Base-by-base conservation (phyloP, 2,797 vertebrate species). In the Typhlichthys eigenmanni region DNA sequence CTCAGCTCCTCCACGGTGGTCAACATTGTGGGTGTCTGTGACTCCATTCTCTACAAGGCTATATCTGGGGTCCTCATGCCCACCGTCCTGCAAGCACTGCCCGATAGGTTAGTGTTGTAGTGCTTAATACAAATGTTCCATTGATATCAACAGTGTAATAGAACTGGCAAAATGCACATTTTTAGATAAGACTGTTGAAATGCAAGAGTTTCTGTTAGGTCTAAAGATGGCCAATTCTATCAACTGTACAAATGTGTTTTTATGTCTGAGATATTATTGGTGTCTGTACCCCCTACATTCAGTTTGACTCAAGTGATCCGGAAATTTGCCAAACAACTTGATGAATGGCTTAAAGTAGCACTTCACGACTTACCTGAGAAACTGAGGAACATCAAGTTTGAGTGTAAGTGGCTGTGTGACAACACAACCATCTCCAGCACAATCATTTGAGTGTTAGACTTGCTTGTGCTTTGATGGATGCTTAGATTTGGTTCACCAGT, bases 11-110 rank as follows among this genome's bases (percentile, higher is more conserved):
- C 95, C 76, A 97, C 96, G 0, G 98, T 99, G 85, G 98, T 98
- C 52, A 98, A 98, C 87, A 98, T 99, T 49, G 98, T 99, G 2
- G 98, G 98, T 2, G 98, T 99, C 64, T 99, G 98, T 60, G 98
- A 99, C 89, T 99, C 97, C 71, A 98, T 99, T 87, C 93, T 99
- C 63, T 99, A 99, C 92, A 99, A 99, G 89, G 97, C 98, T 67
- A 99, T 99, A 87, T 99, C 98, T 13, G 97, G 98, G 47, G 98
- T 99, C 62, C 91, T 99, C 79, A 99, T 99, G 98, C 98, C 98
- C 82, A 99, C 97, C 0, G 97, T 99, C 72, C 85, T 99, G 61
- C 98, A 99, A 90, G 97, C 98, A 0, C 86, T 99, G 69, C 98
- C 98, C 56, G 98, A 99, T 85, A 99, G 98, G 98, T 98, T 75